Evolutionary conservation across 2,113 vertebrate species (phyloP), one percentile per base, ranked within the genome.

Genomic region (Megalops atlanticus): DNA sequence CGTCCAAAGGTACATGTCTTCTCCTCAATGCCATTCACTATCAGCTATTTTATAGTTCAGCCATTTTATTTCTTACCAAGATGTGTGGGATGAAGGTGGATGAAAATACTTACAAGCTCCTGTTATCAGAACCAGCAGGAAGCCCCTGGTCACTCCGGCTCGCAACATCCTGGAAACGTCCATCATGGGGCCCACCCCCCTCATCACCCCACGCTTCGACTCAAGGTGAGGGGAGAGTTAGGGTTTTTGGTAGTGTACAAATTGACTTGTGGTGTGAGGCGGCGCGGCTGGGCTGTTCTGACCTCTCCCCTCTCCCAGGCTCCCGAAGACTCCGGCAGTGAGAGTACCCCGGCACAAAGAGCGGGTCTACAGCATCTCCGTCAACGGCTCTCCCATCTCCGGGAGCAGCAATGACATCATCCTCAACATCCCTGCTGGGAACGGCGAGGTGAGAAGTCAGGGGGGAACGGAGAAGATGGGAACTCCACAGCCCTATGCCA

Each of bases 121-220:
- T 36, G n/a, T 35, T 39, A n/a, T 64, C 79, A 95, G 93, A 77
- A 93, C 92, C 0, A 89, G 35, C 77, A 91, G 89, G 85, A 94
- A 92, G 78, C 89, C 89, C 0, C 0, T 93, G 83, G 76, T 90
- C 74, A 94, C 93, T 10, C 94, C 94, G 14, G 91, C 93, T 39
- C 86, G 91, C 52, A 87, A 33, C 76, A 58, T 90, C 45, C 15
- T 94, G 81, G 91, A 94, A 58, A 85, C 85, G 5, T 94, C 93
- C 6, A 0, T 93, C 75, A 91, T 94, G 43, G 94, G 93, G 0
- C 24, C 91, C 0, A 95, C 93, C 2, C 93, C 93, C 0, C 90
- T 94, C 0, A 6, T 94, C 78, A 95, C 94, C 0, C 94, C 94
- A 0, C 91, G 92, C 75, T 94, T 94, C 4, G 93, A 95, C 88